Conservation (phyloP, 2,888 invertebrate genomes). For the Unio pictorum region DNA sequence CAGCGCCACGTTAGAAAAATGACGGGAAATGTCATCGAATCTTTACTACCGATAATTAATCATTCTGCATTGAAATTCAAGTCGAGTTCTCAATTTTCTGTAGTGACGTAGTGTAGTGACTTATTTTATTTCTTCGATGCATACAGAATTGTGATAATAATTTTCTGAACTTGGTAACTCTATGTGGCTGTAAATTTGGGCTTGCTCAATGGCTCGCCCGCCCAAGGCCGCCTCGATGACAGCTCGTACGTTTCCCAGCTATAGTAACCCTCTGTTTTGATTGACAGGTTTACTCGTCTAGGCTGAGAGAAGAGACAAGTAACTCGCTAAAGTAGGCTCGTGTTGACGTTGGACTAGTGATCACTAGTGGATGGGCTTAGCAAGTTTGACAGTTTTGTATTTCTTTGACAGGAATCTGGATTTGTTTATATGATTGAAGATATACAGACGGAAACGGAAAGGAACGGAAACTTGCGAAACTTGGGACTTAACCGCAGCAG, state of each 20-base stretch:
- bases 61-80: no score
- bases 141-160: no score
- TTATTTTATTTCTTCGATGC: no score
- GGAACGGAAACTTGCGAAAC: conserved; percentile 28
- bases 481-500: conserved; percentile 39
- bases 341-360: conserved; percentile 56
- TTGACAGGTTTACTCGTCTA: conserved; percentile 63
- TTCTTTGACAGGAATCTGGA: conserved; percentile 62
- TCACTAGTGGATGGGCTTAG: conserved; percentile 50
- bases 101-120: no score
- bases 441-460: conserved; percentile 28
- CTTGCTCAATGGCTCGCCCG: conserved; percentile 27
- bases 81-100: no score
- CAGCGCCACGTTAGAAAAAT: no score
- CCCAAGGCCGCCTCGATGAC: conserved; percentile 46
- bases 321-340: conserved; percentile 61
- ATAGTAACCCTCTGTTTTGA: conserved; percentile 37
- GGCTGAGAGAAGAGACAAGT: conserved; percentile 63
- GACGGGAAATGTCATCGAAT: no score
- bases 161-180: conserved; percentile 1
- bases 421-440: conserved; percentile 62
- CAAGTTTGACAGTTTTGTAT: conserved; percentile 65
- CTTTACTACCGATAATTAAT: no score
- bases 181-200: conserved; percentile 12
- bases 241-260: conserved; percentile 58